Percentiles rank a stretch among this genome's conserved stretches.
Evolutionary conservation across 2,113 vertebrate species (phyloP).

Genomic region (Trichechus manatus): DNA sequence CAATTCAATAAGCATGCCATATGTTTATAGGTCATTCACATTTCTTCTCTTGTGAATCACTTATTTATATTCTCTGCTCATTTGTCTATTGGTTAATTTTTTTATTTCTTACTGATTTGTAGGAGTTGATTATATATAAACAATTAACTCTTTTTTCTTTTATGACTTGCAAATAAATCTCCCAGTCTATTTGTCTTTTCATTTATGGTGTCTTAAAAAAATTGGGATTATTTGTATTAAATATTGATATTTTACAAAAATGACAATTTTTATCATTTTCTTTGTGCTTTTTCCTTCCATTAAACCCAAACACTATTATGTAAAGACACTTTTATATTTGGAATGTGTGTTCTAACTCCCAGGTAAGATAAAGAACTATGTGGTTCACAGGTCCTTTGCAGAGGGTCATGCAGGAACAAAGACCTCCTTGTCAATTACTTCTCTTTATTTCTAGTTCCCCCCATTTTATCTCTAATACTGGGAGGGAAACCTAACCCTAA

Average conservation of each 20-base stretch:
- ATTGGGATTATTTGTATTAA: neutral
- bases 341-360: neutral
- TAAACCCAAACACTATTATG: neutral
- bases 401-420: neutral
- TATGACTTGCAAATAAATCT: neutral
- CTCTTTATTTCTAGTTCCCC: neutral
- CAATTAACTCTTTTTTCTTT: neutral
- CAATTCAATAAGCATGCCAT: neutral
- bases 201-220: neutral
- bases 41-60: conserved; percentile 4
- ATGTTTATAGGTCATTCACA: neutral
- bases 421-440: neutral
- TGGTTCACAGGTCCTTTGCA: neutral
- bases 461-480: neutral
- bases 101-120: neutral
- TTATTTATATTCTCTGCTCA: neutral
- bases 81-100: neutral
- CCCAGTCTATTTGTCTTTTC: neutral
- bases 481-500: neutral
- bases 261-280: conserved; percentile 15
- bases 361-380: neutral
- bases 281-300: neutral
- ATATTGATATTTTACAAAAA: conserved; percentile 23
- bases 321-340: neutral
- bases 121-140: neutral